Evolutionary conservation across 1,140 invertebrate species (phyloP), one percentile per base, ranked within the genome.

Genomic region (Zophobas atratus): DNA sequence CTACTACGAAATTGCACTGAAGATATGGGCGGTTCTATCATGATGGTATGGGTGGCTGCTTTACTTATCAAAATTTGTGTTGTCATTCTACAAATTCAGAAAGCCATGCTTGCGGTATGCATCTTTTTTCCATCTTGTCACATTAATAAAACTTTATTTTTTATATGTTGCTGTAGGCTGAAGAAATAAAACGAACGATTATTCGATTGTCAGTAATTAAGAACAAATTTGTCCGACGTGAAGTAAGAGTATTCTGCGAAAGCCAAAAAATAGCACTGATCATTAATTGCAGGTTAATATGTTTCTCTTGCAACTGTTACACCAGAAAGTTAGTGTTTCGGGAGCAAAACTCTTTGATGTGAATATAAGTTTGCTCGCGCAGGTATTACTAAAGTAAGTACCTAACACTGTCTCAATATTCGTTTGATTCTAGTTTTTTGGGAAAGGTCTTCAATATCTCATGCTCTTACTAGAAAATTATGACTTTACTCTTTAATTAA

Each of bases 321-420:
- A 63, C 43, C 57, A 63, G 33, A 35, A 63, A 63, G 43, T 63
- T 41, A 63, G n/a, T 41, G 38, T 63, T 8, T 41, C 57, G 1
- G 57, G 57, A 41, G 57, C 57, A 41, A 63, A 63, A 63, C 36
- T 63, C 1, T 63, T 63, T 63, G 36, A 20, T 20, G 33, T 63
- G n/a, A 63, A 63, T 35, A 43, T 38, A 5, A 63, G 57, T 20
- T n/a, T 63, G 57, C 3, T 63, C 1, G 35, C 36, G n/a, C 38
- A 63, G 35, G 57, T 63, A 63, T 20, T 20, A 20, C 20, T 20
- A 39, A 39, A 8, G 39, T 43, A n/a, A 63, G 39, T 1, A 41
- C 32, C 6, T 57, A 57, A 57, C 1, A 20, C 20, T 20, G 20
- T 20, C 20, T 20, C 20, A 20, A 20, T 20, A 20, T 20, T 20